phyloP scores from a whole-genome alignment of 92 coral and sea anemone species.

The Siderastrea siderea region DNA sequence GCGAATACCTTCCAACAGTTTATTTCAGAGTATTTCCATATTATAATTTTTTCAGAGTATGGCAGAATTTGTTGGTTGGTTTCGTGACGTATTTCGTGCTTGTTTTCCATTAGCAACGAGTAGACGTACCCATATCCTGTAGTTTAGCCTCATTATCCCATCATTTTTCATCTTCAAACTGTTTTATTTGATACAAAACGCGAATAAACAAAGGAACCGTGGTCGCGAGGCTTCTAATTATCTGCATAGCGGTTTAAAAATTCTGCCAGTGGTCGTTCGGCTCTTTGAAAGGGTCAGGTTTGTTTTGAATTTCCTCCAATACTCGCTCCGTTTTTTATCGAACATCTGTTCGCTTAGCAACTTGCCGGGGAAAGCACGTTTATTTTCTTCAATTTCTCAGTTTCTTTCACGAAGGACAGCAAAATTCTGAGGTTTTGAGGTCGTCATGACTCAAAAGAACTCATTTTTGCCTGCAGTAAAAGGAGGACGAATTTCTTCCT shows the following conservation, averaged over 20 bases:
- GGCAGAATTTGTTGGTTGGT: no score
- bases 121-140: slow-evolving; percentile 1
- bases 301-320: slow-evolving; percentile 40
- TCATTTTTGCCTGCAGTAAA: slow-evolving; percentile 27
- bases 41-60: neutral
- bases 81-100: neutral
- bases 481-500: slow-evolving; percentile 12
- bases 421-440: neutral
- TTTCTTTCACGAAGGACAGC: neutral
- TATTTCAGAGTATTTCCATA: neutral
- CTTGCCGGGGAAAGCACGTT: slow-evolving; percentile 11
- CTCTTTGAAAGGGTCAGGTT: neutral
- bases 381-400: neutral
- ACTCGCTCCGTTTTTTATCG: neutral
- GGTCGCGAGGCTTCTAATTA: slow-evolving; percentile 32
- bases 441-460: slow-evolving; percentile 8
- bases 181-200: slow-evolving; percentile 29
- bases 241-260: slow-evolving; percentile 1
- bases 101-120: neutral
- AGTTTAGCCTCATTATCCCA: slow-evolving; percentile 2
- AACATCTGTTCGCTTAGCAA: slow-evolving; percentile 27
- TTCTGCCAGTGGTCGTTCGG: slow-evolving; percentile 8
- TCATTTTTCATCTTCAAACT: slow-evolving; percentile 34
- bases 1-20: no score
- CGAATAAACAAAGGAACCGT: slow-evolving; percentile 32